These are phyloP conservation scores for Ellobium chinense DNA, from an alignment of 2,888 invertebrate species.

Conservation along the genomic window DNA sequence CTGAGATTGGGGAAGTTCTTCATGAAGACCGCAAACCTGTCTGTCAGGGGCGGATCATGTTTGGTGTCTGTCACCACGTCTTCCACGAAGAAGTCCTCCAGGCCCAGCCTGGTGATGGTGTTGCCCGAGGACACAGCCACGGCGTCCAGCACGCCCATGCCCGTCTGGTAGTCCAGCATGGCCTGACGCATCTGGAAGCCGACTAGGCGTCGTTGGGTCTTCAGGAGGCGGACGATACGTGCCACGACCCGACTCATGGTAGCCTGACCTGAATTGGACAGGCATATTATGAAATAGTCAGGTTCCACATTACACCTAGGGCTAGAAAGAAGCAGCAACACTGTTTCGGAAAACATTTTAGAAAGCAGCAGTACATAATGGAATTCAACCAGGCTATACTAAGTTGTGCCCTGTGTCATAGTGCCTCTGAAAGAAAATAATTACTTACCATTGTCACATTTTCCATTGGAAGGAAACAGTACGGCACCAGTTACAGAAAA, in stretches of 20 bases:
- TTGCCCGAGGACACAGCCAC: slow-evolving; percentile 17
- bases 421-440: too few species aligned
- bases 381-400: too few species aligned
- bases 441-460: too few species aligned
- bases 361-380: too few species aligned
- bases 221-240: slow-evolving; percentile 1
- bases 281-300: too few species aligned
- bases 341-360: too few species aligned
- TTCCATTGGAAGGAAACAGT: too few species aligned
- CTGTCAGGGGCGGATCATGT: neutral
- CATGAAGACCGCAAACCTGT: neutral
- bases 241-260: neutral
- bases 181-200: slow-evolving; percentile 38
- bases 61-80: neutral
- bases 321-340: too few species aligned
- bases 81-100: slow-evolving; percentile 31
- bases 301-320: too few species aligned
- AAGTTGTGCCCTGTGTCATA: too few species aligned
- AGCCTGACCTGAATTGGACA: neutral
- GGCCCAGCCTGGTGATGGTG: slow-evolving; percentile 22
- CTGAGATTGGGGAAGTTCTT: slow-evolving; percentile 2
- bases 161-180: slow-evolving; percentile 17
- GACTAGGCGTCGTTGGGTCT: slow-evolving; percentile 1
- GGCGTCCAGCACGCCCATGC: slow-evolving; percentile 10
- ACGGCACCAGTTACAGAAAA: too few species aligned